Evolutionary conservation across 2,888 invertebrate genomes (phyloP).

Genomic region (Embidobia sp.): DNA sequence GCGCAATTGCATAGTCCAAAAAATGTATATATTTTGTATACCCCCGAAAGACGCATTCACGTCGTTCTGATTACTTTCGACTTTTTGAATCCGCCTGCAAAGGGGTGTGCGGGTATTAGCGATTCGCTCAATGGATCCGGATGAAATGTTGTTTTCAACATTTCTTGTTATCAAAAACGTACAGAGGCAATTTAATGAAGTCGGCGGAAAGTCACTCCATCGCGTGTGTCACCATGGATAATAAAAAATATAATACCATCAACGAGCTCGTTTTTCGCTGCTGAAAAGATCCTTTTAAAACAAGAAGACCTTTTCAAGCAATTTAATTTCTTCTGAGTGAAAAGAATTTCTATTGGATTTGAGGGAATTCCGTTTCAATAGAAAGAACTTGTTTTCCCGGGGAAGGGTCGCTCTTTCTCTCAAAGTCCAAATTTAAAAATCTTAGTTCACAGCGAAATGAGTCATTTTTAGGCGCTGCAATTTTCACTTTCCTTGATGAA

Average conservation of each 20-base stretch:
- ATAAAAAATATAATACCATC: constrained; percentile 53
- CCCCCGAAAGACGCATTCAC: constrained; percentile 13
- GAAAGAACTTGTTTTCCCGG: constrained; percentile 54
- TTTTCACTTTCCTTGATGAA: constrained; percentile 13
- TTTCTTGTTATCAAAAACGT: constrained; percentile 5
- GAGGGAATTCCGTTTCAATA: constrained; percentile 55
- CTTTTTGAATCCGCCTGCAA: constrained; percentile 13
- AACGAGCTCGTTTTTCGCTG: constrained; percentile 48
- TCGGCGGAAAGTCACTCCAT: constrained; percentile 22
- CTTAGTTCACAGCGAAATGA: constrained; percentile 32
- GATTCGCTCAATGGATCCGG: not conserved
- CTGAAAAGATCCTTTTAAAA: constrained; percentile 52
- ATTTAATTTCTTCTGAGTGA: constrained; percentile 59
- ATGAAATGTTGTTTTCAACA: constrained; percentile 20
- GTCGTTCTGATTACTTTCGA: constrained; percentile 9
- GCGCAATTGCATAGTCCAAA: constrained; percentile 7
- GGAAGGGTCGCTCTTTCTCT: constrained; percentile 37
- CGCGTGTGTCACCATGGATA: constrained; percentile 27
- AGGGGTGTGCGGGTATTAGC: constrained; percentile 7
- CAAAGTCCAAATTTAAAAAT: constrained; percentile 56
- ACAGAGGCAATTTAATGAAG: constrained; percentile 25
- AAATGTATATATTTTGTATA: constrained; percentile 10
- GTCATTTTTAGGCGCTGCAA: constrained; percentile 37
- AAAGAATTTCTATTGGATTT: constrained; percentile 61
- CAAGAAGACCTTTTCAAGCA: constrained; percentile 61